A percentile compares a stretch with the other conserved stretches of the same genome.
These are phyloP conservation scores for Halcyon badia DNA, from an alignment of 2,797 vertebrate species.

Conservation along the genomic window DNA sequence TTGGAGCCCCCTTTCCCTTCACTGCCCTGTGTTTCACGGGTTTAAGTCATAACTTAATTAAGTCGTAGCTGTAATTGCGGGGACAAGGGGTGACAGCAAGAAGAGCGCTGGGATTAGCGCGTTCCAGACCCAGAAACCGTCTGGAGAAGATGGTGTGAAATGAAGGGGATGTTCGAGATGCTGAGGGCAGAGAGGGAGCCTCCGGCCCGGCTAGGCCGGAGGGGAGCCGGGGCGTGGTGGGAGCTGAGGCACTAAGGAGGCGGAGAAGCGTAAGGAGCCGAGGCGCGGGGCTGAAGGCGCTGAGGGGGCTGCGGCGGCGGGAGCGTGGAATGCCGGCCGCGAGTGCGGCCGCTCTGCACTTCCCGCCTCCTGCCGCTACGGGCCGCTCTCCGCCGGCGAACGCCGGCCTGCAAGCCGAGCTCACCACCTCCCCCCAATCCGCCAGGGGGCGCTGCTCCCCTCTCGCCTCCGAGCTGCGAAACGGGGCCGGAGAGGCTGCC, in stretches of 20 bases:
- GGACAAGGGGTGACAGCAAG: neutral
- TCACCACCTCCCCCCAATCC: neutral
- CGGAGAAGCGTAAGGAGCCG: too few species aligned
- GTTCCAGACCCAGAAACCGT: accelerated
- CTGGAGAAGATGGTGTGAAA: neutral
- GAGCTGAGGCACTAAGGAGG: neutral
- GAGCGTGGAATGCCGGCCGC: neutral
- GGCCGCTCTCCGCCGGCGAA: neutral
- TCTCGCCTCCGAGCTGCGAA: too few species aligned
- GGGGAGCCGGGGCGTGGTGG: accelerated
- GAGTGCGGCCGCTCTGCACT: neutral
- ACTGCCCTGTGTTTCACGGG: neutral
- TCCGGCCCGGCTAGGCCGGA: too few species aligned
- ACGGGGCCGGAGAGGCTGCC: neutral
- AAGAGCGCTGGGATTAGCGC: neutral
- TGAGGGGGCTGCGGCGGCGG: accelerated
- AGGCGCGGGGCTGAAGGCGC: neutral
- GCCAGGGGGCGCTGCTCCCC: neutral
- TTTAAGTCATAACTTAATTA: too few species aligned
- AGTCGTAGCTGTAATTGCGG: neutral
- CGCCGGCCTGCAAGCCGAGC: too few species aligned
- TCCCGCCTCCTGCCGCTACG: neutral
- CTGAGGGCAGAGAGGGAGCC: too few species aligned
- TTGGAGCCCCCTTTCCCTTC: neutral
- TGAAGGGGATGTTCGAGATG: neutral